Conservation (phyloP, 2,797 vertebrate species). For the Bradypodion pumilum region DNA sequence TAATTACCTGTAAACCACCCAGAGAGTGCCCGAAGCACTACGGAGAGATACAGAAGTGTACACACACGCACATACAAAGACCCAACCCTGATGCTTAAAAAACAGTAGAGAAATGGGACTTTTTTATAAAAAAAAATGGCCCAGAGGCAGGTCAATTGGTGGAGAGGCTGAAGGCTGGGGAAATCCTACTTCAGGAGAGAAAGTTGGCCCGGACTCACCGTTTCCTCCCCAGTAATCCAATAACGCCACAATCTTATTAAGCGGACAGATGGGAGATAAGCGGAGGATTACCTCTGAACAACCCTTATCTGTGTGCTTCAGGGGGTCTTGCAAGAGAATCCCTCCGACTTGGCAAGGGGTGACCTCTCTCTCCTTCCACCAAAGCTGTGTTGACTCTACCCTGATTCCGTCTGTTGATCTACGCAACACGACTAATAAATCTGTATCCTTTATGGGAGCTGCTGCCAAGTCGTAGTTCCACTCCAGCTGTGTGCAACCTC, state of each 20-base stretch:
- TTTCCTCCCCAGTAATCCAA: not conserved
- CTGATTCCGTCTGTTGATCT: slow-evolving; percentile 27
- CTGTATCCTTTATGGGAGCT: not conserved
- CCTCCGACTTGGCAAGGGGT: not conserved
- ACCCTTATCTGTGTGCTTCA: not conserved
- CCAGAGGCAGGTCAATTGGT: not conserved
- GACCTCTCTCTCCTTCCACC: not conserved
- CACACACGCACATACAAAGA: no score
- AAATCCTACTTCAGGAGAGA: not conserved
- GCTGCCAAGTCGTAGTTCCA: slow-evolving; percentile 3
- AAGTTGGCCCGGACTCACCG: not conserved
- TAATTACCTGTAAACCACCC: no score
- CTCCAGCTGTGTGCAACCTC: slow-evolving; percentile 27
- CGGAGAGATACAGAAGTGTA: no score
- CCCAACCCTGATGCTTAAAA: not conserved
- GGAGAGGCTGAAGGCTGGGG: no score
- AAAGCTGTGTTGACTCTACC: slow-evolving; percentile 18
- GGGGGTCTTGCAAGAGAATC: not conserved
- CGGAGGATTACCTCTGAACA: not conserved
- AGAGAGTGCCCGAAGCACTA: no score
- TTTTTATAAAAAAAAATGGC: not conserved
- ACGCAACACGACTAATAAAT: slow-evolving; percentile 39
- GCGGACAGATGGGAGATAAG: not conserved
- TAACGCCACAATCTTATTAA: not conserved
- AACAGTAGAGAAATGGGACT: no score